Evolutionary conservation across 2,888 invertebrate genomes (phyloP).

Genomic region (Apoda limacodes): DNA sequence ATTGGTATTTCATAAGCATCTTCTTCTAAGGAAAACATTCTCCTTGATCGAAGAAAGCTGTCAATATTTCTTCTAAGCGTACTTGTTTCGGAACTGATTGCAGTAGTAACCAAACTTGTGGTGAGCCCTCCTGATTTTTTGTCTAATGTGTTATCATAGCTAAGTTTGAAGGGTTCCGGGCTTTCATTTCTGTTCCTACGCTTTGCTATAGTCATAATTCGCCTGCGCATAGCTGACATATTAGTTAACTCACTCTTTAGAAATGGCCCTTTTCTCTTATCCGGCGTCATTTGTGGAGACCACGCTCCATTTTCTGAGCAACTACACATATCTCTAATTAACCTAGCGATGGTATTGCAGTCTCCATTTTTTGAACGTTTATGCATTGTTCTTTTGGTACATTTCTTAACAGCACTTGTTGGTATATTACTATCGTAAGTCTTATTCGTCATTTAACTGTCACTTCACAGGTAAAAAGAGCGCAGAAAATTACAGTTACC

Average conservation of each 20-base stretch:
- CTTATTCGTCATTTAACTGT: constrained; percentile 55
- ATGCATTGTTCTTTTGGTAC: no score
- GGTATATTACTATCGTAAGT: no score
- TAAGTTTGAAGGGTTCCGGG: constrained; percentile 40
- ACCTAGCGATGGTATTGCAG: constrained; percentile 56
- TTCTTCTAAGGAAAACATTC: constrained; percentile 54
- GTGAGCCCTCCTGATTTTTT: constrained; percentile 45
- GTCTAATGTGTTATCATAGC: constrained; percentile 27
- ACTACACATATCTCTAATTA: constrained; percentile 62
- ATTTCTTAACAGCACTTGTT: no score
- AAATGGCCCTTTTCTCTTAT: constrained; percentile 47
- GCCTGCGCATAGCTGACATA: constrained; percentile 56
- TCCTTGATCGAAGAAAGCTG: constrained; percentile 45
- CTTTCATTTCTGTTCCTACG: constrained; percentile 43
- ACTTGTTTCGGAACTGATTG: constrained; percentile 51
- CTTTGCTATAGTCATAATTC: constrained; percentile 55
- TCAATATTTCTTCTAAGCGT: constrained; percentile 54
- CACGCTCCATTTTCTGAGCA: constrained; percentile 63
- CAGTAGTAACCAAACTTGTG: constrained; percentile 47
- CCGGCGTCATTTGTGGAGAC: constrained; percentile 62
- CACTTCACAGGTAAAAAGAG: constrained; percentile 47
- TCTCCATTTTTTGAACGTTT: constrained; percentile 43
- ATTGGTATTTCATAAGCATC: constrained; percentile 60
- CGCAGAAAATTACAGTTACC: no score
- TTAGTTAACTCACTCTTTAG: constrained; percentile 58